Conservation (phyloP, 2,888 invertebrate genomes). For the Neoascia interrupta region DNA sequence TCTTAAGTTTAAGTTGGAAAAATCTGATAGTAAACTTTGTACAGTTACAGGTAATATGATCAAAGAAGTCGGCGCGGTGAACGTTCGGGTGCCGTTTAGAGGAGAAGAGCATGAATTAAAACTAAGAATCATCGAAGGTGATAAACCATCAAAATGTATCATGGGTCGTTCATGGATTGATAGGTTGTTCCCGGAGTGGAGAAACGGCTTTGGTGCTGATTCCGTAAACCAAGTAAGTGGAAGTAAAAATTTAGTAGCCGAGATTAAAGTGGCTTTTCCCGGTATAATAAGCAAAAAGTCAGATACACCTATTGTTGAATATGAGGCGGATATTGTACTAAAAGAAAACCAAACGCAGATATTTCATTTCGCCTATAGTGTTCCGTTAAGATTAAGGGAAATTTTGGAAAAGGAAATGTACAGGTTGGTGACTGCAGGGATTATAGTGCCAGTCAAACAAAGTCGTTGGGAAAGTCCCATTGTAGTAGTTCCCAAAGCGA, state of each 20-base stretch:
- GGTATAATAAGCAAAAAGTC: constrained; percentile 6
- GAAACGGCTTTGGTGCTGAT: background rate
- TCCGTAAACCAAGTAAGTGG: constrained; percentile 6
- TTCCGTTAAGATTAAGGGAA: constrained; percentile 70
- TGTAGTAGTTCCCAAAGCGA: constrained; percentile 72
- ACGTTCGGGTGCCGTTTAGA: constrained; percentile 15
- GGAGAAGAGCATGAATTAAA: constrained; percentile 1
- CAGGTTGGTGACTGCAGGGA: constrained; percentile 48
- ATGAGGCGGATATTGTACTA: constrained; percentile 15
- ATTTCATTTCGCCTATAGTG: constrained; percentile 67
- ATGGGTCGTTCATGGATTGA: constrained; percentile 20
- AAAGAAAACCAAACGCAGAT: constrained; percentile 42
- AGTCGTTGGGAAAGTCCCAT: constrained; percentile 72
- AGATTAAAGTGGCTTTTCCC: constrained; percentile 1
- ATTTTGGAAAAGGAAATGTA: constrained; percentile 63
- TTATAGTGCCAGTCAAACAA: constrained; percentile 58
- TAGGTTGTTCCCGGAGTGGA: constrained; percentile 9
- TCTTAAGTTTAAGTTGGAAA: background rate
- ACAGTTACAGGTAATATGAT: constrained; percentile 16
- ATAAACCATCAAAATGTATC: background rate
- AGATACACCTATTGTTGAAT: constrained; percentile 13
- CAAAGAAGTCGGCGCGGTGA: constrained; percentile 1
- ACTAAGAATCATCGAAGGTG: constrained; percentile 1
- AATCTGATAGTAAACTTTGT: constrained; percentile 11
- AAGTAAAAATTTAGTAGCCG: background rate